phyloP scores from a whole-genome alignment of 2,888 invertebrate species.

The Dromius quadrimaculatus region DNA sequence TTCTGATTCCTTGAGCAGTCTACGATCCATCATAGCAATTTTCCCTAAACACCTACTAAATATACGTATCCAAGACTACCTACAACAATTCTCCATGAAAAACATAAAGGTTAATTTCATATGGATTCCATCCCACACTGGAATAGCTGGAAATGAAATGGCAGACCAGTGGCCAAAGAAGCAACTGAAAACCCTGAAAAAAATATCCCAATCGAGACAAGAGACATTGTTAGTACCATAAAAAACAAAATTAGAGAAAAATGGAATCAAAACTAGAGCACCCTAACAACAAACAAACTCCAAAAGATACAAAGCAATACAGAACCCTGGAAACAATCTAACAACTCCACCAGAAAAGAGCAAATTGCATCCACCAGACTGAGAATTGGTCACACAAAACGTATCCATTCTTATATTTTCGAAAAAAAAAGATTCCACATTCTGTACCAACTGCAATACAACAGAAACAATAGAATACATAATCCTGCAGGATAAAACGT shows the following conservation, averaged over 20 bases:
- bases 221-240: background rate
- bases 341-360: constrained; percentile 12
- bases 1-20: too few species aligned
- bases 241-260: constrained; percentile 2
- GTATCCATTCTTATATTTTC: background rate
- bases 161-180: too few species aligned
- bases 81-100: too few species aligned
- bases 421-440: background rate
- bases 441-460: constrained; percentile 3
- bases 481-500: background rate
- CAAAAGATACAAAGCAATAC: background rate
- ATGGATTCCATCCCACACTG: too few species aligned
- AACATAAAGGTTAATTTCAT: too few species aligned
- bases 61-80: too few species aligned
- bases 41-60: too few species aligned
- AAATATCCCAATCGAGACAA: too few species aligned
- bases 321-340: background rate
- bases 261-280: background rate
- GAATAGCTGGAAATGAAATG: too few species aligned
- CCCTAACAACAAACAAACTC: background rate
- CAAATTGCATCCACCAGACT: constrained; percentile 5
- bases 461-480: background rate
- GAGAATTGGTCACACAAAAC: constrained; percentile 2
- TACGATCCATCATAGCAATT: too few species aligned
- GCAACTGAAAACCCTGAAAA: too few species aligned